Conservation (phyloP, 2,888 invertebrate species). For the Lithophane leautieri region DNA sequence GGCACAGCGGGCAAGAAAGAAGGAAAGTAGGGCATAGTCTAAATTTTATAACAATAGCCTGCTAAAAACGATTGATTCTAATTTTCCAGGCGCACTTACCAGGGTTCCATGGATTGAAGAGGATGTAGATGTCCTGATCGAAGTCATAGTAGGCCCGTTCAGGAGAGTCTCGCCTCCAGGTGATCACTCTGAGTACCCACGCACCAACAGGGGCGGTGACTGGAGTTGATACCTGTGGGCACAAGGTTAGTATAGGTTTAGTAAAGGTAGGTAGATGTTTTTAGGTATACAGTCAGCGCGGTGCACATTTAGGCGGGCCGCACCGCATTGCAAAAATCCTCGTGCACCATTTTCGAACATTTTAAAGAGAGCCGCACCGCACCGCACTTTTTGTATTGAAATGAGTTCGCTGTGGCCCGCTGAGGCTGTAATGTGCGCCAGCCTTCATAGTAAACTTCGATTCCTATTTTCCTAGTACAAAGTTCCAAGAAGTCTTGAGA, state of each 20-base stretch:
- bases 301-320: neutral
- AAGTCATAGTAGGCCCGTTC: slow-evolving; percentile 89
- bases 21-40: no score
- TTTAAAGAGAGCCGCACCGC: neutral
- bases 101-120: slow-evolving; percentile 96
- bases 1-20: neutral
- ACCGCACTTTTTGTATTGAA: neutral
- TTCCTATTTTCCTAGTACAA: neutral
- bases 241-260: neutral
- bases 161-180: slow-evolving; percentile 84
- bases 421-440: neutral
- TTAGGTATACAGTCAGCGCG: neutral
- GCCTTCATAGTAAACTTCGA: neutral
- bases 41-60: neutral
- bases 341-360: neutral
- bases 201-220: slow-evolving; percentile 92
- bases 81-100: slow-evolving; percentile 85
- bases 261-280: neutral
- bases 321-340: neutral
- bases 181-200: slow-evolving; percentile 92
- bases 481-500: neutral
- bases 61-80: neutral
- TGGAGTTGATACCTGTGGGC: slow-evolving; percentile 91
- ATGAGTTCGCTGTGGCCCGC: neutral
- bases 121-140: slow-evolving; percentile 93